A percentile compares a stretch with the other conserved stretches of the same genome.
phyloP scores from a whole-genome alignment of 2,797 vertebrate genomes.

The Hyperoplus lanceolatus region DNA sequence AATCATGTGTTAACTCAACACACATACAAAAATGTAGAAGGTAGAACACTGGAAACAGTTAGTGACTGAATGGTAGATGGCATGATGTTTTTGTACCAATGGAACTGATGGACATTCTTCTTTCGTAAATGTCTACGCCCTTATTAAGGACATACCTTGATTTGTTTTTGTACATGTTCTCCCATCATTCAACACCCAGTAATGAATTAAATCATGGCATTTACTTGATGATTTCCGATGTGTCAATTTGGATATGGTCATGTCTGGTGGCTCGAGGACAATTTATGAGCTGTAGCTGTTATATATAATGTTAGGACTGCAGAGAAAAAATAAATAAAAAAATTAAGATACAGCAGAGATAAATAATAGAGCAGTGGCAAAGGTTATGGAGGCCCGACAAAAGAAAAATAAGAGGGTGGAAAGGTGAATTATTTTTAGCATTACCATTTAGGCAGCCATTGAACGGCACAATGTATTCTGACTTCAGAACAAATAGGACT shows the following conservation, averaged over 20 bases:
- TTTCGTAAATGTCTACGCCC: not conserved
- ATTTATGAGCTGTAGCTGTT: not conserved
- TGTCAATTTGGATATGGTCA: slow-evolving; percentile 15
- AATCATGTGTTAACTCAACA: too few relatives aligned
- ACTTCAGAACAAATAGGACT: slow-evolving; percentile 59
- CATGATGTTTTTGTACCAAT: not conserved
- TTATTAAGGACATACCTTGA: slow-evolving; percentile 13
- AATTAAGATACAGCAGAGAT: slow-evolving; percentile 1
- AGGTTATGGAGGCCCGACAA: not conserved
- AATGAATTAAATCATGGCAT: slow-evolving; percentile 30
- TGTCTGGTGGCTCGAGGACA: slow-evolving; percentile 13
- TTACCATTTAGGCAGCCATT: slow-evolving; percentile 55
- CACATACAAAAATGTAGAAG: too few relatives aligned
- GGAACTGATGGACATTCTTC: slow-evolving; percentile 7
- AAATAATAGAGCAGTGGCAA: slow-evolving; percentile 25
- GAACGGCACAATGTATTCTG: slow-evolving; percentile 65
- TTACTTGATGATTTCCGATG: slow-evolving; percentile 10
- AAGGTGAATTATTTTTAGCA: slow-evolving; percentile 56
- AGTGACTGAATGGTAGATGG: not conserved
- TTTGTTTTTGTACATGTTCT: slow-evolving; percentile 18
- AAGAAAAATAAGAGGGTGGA: slow-evolving; percentile 15
- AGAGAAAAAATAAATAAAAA: not conserved
- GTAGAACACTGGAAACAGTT: not conserved
- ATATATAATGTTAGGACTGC: slow-evolving; percentile 8
- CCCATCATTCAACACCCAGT: slow-evolving; percentile 3